Conservation (phyloP, 2,797 vertebrate species). For the Pyrocephalus nanus region DNA sequence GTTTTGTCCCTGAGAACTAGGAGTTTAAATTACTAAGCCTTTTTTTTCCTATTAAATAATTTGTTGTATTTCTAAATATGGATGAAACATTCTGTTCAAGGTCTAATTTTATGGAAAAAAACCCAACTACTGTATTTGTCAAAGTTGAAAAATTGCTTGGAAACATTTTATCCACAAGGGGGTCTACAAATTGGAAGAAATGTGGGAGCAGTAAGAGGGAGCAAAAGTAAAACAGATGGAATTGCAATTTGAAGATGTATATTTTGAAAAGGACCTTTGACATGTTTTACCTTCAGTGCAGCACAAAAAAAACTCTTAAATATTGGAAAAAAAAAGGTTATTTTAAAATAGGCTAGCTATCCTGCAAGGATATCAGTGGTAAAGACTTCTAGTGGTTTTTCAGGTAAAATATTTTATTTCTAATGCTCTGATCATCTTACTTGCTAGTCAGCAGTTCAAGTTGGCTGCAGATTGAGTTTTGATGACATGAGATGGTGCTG, state of each 20-base stretch:
- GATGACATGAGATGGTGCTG: neutral
- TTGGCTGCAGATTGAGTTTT: neutral
- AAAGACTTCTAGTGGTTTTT: neutral
- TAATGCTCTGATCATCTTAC: neutral
- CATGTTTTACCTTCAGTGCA: neutral
- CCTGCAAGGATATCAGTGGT: neutral
- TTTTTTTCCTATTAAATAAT: neutral
- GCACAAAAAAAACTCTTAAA: neutral
- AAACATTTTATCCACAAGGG: neutral
- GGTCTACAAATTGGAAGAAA: fast-evolving
- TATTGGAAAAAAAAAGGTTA: neutral
- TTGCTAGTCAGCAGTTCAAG: neutral
- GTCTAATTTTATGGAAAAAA: neutral
- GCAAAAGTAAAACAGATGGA: neutral
- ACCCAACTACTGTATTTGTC: neutral
- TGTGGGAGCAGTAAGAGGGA: neutral
- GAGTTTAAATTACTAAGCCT: neutral
- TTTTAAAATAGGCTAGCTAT: neutral
- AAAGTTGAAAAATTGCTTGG: neutral
- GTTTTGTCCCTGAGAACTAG: neutral
- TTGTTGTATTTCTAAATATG: neutral
- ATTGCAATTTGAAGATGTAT: neutral
- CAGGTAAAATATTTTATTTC: neutral
- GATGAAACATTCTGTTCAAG: neutral
- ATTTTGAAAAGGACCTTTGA: neutral